A percentile compares a stretch with the other conserved stretches of the same genome.
Evolutionary conservation across 2,888 invertebrate genomes (phyloP).

Genomic region (Eubasilissa splendida): DNA sequence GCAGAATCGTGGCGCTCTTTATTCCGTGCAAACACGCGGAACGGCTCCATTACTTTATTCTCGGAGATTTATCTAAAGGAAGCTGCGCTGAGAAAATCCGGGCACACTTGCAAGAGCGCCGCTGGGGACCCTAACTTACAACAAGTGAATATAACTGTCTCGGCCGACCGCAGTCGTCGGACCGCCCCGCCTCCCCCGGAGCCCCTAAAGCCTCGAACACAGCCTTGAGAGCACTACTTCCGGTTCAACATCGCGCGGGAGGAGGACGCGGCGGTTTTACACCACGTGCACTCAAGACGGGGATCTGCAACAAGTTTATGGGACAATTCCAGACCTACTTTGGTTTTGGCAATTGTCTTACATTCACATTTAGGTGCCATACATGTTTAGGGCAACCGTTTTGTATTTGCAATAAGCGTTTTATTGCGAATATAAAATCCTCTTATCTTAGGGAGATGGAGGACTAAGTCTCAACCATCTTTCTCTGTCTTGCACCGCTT

Average conservation of each 20-base stretch:
- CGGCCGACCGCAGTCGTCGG: not conserved
- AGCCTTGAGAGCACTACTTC: slow-evolving; percentile 22
- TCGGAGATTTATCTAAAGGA: no score
- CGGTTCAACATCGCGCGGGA: slow-evolving; percentile 13
- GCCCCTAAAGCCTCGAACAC: not conserved
- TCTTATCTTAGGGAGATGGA: no score
- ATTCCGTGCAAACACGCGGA: no score
- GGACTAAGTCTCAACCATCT: no score
- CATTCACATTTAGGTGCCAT: not conserved
- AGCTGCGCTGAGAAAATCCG: no score
- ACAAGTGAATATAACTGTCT: slow-evolving; percentile 26
- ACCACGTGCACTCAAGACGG: slow-evolving; percentile 24
- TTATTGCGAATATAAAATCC: no score
- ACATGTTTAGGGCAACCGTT: no score
- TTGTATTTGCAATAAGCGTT: no score
- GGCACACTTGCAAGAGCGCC: not conserved
- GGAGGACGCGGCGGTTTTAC: not conserved
- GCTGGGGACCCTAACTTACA: slow-evolving; percentile 1
- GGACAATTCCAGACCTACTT: slow-evolving; percentile 4
- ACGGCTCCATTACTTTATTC: no score
- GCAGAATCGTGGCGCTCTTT: no score
- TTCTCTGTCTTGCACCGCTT: no score
- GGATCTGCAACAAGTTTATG: slow-evolving; percentile 38
- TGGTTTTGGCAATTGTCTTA: slow-evolving; percentile 8
- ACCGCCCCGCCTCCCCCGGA: not conserved